These are phyloP conservation scores for Himalopsyche tibetana DNA, from an alignment of 2,888 invertebrate genomes.

Conservation along the genomic window DNA sequence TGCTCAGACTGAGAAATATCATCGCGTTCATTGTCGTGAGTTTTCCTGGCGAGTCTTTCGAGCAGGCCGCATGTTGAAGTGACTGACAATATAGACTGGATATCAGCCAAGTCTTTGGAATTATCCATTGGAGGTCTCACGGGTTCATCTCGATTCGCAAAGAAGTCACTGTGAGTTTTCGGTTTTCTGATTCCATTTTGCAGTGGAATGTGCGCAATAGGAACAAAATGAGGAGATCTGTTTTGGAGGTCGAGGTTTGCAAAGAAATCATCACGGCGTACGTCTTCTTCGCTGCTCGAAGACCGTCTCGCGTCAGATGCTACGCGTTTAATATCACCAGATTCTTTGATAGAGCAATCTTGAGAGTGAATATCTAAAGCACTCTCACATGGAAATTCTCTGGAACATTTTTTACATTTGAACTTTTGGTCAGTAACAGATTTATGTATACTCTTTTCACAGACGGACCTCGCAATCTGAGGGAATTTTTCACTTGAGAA, in stretches of 20 bases:
- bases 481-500: conserved; percentile 89
- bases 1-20: conserved; percentile 69
- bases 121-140: conserved; percentile 75
- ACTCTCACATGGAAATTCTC: conserved; percentile 84
- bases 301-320: conserved; percentile 66
- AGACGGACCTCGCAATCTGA: conserved; percentile 84
- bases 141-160: conserved; percentile 69
- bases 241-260: conserved; percentile 87
- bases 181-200: conserved; percentile 74
- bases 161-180: conserved; percentile 73
- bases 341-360: conserved; percentile 70
- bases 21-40: conserved; percentile 74
- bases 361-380: conserved; percentile 83
- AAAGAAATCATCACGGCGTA: conserved; percentile 87
- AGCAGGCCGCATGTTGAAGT: conserved; percentile 83
- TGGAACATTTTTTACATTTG: conserved; percentile 82
- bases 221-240: conserved; percentile 78
- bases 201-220: conserved; percentile 70
- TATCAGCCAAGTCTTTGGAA: conserved; percentile 89
- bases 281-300: conserved; percentile 76
- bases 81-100: conserved; percentile 88
- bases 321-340: conserved; percentile 64
- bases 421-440: conserved; percentile 79
- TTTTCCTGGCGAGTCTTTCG: conserved; percentile 78
- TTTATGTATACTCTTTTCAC: conserved; percentile 82